Conservation (phyloP, 2,888 invertebrate genomes). For the Acleris literana region DNA sequence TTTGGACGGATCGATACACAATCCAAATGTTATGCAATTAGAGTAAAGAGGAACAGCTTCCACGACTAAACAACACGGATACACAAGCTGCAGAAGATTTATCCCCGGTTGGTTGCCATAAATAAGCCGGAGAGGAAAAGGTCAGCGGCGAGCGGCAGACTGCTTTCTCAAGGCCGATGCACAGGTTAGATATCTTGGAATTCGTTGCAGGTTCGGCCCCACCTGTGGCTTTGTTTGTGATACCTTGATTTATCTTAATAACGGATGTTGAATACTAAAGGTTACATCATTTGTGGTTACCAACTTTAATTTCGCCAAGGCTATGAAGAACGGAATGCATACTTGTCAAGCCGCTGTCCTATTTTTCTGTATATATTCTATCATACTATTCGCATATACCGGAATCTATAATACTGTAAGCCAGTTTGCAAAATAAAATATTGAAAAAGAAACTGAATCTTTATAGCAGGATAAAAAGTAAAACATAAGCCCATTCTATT, state of each 20-base stretch:
- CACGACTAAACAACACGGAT: slow-evolving; percentile 61
- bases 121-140: slow-evolving; percentile 70
- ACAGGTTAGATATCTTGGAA: slow-evolving; percentile 64
- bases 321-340: too few relatives aligned
- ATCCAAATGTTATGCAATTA: slow-evolving; percentile 47
- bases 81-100: slow-evolving; percentile 66
- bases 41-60: slow-evolving; percentile 41
- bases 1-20: slow-evolving; percentile 8
- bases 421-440: too few relatives aligned
- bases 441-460: neutral
- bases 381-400: too few relatives aligned
- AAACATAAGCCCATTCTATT: slow-evolving; percentile 22
- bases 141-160: slow-evolving; percentile 43
- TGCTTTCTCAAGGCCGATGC: slow-evolving; percentile 62
- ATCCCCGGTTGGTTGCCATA: slow-evolving; percentile 65
- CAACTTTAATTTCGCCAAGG: too few relatives aligned
- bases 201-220: slow-evolving; percentile 65
- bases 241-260: slow-evolving; percentile 20
- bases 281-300: slow-evolving; percentile 12
- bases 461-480: slow-evolving; percentile 5
- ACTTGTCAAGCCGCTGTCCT: too few relatives aligned
- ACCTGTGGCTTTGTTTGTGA: slow-evolving; percentile 50
- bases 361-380: too few relatives aligned
- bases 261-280: slow-evolving; percentile 22
- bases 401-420: too few relatives aligned